Base-by-base conservation (phyloP, 2,888 invertebrate genomes). In the Polyommatus icarus region DNA sequence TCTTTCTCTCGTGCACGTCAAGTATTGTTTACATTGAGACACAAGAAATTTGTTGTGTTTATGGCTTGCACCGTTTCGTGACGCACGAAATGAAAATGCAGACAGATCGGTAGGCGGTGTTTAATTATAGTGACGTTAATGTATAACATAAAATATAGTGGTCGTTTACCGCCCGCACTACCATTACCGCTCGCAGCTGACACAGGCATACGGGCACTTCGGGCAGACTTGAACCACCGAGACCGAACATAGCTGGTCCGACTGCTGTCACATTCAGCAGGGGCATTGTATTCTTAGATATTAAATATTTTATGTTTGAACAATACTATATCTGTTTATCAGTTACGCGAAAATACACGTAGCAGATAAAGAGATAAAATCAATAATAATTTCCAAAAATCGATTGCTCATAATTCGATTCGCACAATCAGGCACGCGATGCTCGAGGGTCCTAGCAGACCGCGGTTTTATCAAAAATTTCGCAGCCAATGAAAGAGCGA, bases 21-120 rank as follows among this genome's bases (percentile, higher is more conserved):
- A 8, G 59, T 59, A n/a, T 59, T 59, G 24, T 24, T 61, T 61
- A 24, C 61, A 12, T n/a, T n/a, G 59, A 59, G 18, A 8, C 6
- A n/a, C 59, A 20, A 59, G 59, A 59, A 20, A 46, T 29, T 71
- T 54, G 71, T 73, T 20, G 4, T 20, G 67, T 29, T 7, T 46
- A 12, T 46, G 15, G 40, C 46, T 73, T 24, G 40, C 46, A 73
- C 24, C 20, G 24, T 73, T 20, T 73, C 12, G 46, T 73, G 73
- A 73, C 73, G 46, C 73, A 73, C 20, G 46, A 73, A 73, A 46
- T 46, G 40, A 73, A 73, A 73, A 73, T 73, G 73, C 73, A 46
- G 46, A 40, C 46, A 24, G 46, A 73, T 40, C 46, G 73, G 46
- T 6, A 32, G 67, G 46, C 54, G 24, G 50, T 50, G 24, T 75